These are phyloP conservation scores for Falco biarmicus DNA, from an alignment of 2,797 vertebrate genomes.

Conservation along the genomic window DNA sequence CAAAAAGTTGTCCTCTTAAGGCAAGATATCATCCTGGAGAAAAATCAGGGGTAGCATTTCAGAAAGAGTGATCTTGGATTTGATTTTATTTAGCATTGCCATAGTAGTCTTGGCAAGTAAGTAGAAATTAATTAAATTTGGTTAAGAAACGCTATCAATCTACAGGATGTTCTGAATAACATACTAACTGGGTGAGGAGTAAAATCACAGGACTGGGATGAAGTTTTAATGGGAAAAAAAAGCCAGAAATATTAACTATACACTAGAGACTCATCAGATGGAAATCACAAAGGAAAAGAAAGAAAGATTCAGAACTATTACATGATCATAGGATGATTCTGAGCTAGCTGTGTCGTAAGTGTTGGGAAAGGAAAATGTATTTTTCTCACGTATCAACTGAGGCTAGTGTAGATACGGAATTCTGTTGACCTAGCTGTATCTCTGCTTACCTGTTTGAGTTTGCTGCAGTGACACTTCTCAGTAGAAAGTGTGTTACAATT, in stretches of 20 bases:
- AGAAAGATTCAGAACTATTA: not conserved
- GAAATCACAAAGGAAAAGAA: not conserved
- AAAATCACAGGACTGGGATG: not conserved
- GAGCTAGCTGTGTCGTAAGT: fast-evolving
- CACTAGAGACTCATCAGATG: not conserved
- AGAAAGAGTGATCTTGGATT: not conserved
- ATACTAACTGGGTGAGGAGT: not conserved
- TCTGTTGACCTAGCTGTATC: not conserved
- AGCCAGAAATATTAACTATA: not conserved
- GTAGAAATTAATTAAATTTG: not conserved
- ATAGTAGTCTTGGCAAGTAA: not conserved
- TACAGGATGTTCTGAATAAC: not conserved
- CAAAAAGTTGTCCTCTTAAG: not conserved
- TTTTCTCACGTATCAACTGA: not conserved
- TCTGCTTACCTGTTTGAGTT: not conserved
- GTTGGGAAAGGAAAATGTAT: not conserved
- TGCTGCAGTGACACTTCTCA: not conserved
- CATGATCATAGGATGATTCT: not conserved
- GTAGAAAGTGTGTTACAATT: not conserved
- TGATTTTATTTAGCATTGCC: not conserved
- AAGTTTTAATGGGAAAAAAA: not conserved
- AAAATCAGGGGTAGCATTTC: not conserved
- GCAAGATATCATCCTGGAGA: not conserved
- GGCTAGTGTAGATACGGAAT: not conserved
- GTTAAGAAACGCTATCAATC: not conserved